These are phyloP conservation scores for Lepidurus apus DNA, from an alignment of 1,140 invertebrate species.

Conservation along the genomic window DNA sequence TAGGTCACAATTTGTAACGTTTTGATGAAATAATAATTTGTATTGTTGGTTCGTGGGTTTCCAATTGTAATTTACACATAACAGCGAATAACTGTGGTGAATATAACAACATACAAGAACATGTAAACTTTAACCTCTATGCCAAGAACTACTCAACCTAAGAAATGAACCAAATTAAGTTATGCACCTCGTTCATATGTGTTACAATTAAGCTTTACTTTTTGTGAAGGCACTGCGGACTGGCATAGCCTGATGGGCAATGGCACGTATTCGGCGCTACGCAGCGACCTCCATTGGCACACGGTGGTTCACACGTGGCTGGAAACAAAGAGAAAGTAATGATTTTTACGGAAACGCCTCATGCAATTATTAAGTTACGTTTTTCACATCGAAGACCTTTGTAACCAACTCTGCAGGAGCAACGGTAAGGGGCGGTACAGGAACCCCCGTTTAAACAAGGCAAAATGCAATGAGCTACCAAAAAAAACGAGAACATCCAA, in stretches of 20 bases:
- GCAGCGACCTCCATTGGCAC: conserved; percentile 39
- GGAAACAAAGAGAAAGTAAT: background rate
- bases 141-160: background rate
- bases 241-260: conserved; percentile 37
- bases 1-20: too few species aligned
- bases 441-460: conserved; percentile 46
- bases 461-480: conserved; percentile 40
- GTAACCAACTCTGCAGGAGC: conserved; percentile 43
- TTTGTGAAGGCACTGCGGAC: conserved; percentile 33
- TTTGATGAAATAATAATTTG: background rate
- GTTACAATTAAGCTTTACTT: background rate
- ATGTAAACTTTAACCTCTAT: background rate
- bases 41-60: background rate
- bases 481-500: conserved; percentile 21
- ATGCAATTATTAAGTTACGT: conserved; percentile 36
- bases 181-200: background rate
- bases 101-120: background rate
- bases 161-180: background rate
- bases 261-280: conserved; percentile 40
- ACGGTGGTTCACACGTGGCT: conserved; percentile 39
- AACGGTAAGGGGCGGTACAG: conserved; percentile 44
- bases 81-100: background rate
- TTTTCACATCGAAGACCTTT: conserved; percentile 35
- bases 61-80: background rate
- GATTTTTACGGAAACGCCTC: conserved; percentile 10